Evolutionary conservation across 2,797 vertebrate genomes (phyloP), one percentile per base, ranked within the genome.

Genomic region (Leptoclinus maculatus): DNA sequence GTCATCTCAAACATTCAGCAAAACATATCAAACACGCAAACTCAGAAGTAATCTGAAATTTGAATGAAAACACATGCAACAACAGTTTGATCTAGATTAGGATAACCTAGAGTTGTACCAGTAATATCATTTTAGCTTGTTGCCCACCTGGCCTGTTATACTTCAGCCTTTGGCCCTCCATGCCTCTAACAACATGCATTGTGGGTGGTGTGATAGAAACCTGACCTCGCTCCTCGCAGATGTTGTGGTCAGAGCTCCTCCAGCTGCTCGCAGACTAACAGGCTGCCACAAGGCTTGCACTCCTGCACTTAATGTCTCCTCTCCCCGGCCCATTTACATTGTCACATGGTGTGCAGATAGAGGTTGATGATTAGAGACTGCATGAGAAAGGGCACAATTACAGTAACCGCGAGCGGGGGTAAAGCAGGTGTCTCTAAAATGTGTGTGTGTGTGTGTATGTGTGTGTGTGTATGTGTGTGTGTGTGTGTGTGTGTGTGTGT

Each of bases 201-300:
- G 83, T 85, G 83, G 76, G 84, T 87, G 87, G 88, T 84, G 87
- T 47, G 71, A 74, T 29, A 69, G 87, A 79, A 90, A 87, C 76
- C 59, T 56, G 86, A 89, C 64, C 80, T 70, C 17, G 11, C 76
- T 88, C 54, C 59, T 69, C 68, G 66, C 84, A 92, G 92, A 91
- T 88, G 85, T 86, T 88, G 83, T 75, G 92, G 85, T 85, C 74
- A 83, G 82, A 87, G 85, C 68, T 84, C 36, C 75, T 85, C 71
- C 89, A 91, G 88, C 89, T 93, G 91, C 79, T 87, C 11, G 7
- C 38, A 73, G 65, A 82, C 84, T 74, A 79, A 79, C 68, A 66
- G 51, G 66, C 84, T 62, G 80, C 74, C 83, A 73, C 68, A 64
- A 81, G 71, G 53, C 71, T 63, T 19, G 51, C 43, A 38, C 80